Evolutionary conservation across 2,113 vertebrate species (phyloP).

Genomic region (Perognathus longimembris): DNA sequence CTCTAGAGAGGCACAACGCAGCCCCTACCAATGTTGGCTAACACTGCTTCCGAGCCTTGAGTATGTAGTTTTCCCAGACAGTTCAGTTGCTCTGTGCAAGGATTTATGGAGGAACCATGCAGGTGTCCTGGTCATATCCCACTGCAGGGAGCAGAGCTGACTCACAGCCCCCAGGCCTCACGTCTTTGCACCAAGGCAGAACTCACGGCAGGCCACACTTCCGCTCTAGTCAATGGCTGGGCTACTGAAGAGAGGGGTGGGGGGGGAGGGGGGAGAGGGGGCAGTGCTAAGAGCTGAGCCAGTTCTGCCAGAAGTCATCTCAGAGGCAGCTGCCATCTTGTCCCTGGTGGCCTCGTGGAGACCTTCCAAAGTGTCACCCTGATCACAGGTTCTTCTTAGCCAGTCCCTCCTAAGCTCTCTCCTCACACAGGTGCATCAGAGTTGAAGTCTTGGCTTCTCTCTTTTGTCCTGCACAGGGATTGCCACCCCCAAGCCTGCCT

Average conservation of each 20-base stretch:
- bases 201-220: not conserved
- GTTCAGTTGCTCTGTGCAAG: not conserved
- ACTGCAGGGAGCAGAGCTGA: not conserved
- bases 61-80: not conserved
- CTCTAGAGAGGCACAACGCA: not conserved
- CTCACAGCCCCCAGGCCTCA: not conserved
- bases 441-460: not conserved
- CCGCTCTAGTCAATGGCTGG: not conserved
- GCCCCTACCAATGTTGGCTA: not conserved
- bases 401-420: not conserved
- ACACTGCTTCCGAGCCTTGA: not conserved
- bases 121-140: not conserved
- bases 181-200: not conserved
- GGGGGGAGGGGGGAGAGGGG: accelerated
- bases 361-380: not conserved
- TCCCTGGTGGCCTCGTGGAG: not conserved
- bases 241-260: too few relatives aligned
- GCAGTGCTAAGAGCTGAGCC: not conserved
- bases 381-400: not conserved
- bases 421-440: not conserved
- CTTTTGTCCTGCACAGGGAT: not conserved
- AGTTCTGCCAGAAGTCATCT: too few relatives aligned
- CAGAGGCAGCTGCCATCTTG: not conserved
- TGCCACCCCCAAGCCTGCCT: not conserved
- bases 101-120: not conserved